phyloP scores from a whole-genome alignment of 1,140 invertebrate genomes.

The Bathynomus jamesi region DNA sequence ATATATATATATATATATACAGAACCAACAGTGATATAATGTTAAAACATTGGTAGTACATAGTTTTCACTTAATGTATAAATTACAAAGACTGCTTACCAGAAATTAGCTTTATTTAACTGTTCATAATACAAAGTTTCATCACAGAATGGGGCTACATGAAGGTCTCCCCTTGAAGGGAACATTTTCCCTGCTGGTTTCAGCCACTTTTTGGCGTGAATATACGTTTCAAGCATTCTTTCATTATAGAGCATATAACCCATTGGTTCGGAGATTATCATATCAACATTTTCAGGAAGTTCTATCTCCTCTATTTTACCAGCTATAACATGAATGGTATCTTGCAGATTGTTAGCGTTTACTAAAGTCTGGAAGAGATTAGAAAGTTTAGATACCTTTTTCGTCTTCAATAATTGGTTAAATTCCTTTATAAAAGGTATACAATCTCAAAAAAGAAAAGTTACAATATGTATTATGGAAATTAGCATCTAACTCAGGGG shows the following conservation, averaged over 20 bases:
- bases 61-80: neutral
- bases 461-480: no score
- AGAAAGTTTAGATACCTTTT: no score
- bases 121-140: slow-evolving; percentile 97
- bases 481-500: no score
- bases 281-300: slow-evolving; percentile 87
- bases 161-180: slow-evolving; percentile 88
- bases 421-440: no score
- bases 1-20: no score
- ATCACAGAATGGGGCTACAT: slow-evolving; percentile 97
- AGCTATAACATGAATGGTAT: slow-evolving; percentile 82
- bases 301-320: slow-evolving; percentile 99
- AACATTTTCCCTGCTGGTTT: slow-evolving; percentile 91
- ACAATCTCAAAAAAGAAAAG: no score
- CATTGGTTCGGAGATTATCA: slow-evolving; percentile 99
- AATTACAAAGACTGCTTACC: slow-evolving; percentile 51
- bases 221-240: slow-evolving; percentile 96
- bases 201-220: slow-evolving; percentile 98
- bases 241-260: slow-evolving; percentile 99
- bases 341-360: slow-evolving; percentile 75
- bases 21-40: neutral
- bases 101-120: slow-evolving; percentile 97
- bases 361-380: slow-evolving; percentile 60
- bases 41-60: neutral
- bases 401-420: no score